Evolutionary conservation across 2,888 invertebrate species (phyloP), one percentile per base, ranked within the genome.

Genomic region (Noctua janthina): DNA sequence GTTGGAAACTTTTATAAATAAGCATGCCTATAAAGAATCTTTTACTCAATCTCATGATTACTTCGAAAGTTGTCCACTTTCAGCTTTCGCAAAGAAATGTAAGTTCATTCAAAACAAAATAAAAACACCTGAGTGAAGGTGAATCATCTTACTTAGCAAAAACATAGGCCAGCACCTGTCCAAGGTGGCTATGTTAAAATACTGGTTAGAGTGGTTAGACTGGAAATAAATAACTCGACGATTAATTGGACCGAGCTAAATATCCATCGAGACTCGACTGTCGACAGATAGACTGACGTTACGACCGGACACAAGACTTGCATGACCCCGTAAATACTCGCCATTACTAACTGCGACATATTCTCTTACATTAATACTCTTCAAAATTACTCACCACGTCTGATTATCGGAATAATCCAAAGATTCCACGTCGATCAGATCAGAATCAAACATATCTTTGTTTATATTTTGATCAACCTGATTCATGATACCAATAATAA

Each of bases 331-430:
- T 86, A 84, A 79, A 81, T 82, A 79, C 17, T 73, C 46, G 59
- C 23, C 39, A 78, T 72, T 78, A 74, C 73, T 76, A 51, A 82
- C 59, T 78, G 72, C 64, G 13, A 77, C 59, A 70, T 68, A 74
- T 74, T 82, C 46, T 74, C 62, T 70, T 76, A 82, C n/a, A 70
- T 74, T 81, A 71, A 81, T 85, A 89, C n/a, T 79, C 46, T 74
- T 83, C 46, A 79, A 70, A 54, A 35, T 79, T 85, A 93, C 97
- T 95, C 92, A 98, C 97, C 97, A 98, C 88, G 97, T 97, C 95
- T 97, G 97, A 92, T 97, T 96, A 94, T 97, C 96, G 84, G 95
- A 95, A 93, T 97, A 97, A 94, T 97, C 96, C 90, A 97, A 94
- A 90, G 97, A 94, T 92, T 96, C 96, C 93, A 97, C 95, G 95